Percentiles rank a stretch among this genome's conserved stretches.
Conservation (phyloP, 2,113 vertebrate genomes). For the Paratilapia polleni region DNA sequence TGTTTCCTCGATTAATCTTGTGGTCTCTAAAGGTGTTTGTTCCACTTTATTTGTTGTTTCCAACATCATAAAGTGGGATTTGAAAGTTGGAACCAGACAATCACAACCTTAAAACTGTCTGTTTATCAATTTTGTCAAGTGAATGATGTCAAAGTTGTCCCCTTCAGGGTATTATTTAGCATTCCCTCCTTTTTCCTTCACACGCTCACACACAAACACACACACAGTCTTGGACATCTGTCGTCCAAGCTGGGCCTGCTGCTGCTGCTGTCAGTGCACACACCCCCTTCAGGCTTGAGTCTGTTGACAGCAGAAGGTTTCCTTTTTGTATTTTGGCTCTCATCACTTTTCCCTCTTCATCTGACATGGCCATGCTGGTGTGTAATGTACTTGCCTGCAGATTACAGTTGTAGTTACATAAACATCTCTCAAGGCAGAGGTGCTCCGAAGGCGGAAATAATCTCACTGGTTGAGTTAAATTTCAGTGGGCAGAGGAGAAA, state of each 20-base stretch:
- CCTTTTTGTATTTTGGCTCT: slow-evolving; percentile 46
- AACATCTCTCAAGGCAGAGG: slow-evolving; percentile 54
- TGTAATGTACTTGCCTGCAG: slow-evolving; percentile 40
- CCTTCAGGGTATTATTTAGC: slow-evolving; percentile 20
- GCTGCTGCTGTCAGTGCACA: slow-evolving; percentile 38
- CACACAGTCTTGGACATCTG: slow-evolving; percentile 53
- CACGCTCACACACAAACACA: background rate
- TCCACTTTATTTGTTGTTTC: background rate
- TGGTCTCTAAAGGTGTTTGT: background rate
- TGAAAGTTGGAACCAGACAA: background rate
- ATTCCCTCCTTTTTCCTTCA: background rate
- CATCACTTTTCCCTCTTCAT: slow-evolving; percentile 15
- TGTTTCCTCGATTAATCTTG: background rate
- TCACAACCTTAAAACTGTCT: background rate
- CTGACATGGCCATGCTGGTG: slow-evolving; percentile 27
- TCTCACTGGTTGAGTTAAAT: slow-evolving; percentile 48
- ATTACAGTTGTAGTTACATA: slow-evolving; percentile 63
- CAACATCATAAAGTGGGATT: background rate
- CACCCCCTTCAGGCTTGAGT: slow-evolving; percentile 24
- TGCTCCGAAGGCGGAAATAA: slow-evolving; percentile 49
- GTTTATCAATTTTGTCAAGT: background rate
- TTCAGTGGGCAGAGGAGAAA: slow-evolving; percentile 39
- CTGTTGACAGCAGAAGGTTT: slow-evolving; percentile 48
- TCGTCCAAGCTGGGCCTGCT: slow-evolving; percentile 41
- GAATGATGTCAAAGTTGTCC: background rate